Base-by-base conservation (phyloP, 2,888 invertebrate species). In the Argynnis bischoffii region DNA sequence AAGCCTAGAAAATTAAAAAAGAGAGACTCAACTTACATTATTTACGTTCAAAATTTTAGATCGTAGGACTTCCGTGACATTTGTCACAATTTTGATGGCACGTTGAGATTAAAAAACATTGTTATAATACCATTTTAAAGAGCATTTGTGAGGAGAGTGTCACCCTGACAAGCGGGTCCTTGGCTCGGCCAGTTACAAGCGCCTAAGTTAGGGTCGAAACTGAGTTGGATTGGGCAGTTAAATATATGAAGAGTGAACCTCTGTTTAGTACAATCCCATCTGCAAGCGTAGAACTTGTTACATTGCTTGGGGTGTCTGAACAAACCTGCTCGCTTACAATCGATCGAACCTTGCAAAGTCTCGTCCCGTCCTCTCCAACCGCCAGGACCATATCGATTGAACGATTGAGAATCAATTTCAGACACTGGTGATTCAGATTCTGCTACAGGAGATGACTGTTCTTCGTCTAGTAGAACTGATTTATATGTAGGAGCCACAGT, bases 121-220 rank as follows among this genome's bases (percentile, higher is more conserved):
- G 74, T 71, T 66, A 74, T 65, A 73, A 74, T 73, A 78, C 72
- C 72, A 70, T 67, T 77, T 88, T 85, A 92, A 72, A 91, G 83
- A 76, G 86, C 84, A 81, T 95, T 93, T 71, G 94, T 93, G 59
- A 95, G 90, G 63, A 95, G 92, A 72, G 95, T 96, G 78, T 96
- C 94, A 64, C 95, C 95, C 74, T 95, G 94, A 82, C 96, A 96
- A 63, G 95, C 95, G 0, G 96, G 96, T 41, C 96, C 96, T 80
- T 96, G 95, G 79, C 95, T 96, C 1, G 96, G 96, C 96, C 96
- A 96, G 84, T 96, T 96, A 78, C 97, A 97, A 59, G 96, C 97
- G n/a, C 95, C 95, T 76, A 96, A 92, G 66, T 90, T 94, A 21
- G 94, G 94, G 82, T 97, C 96, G 78, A 96, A 97, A 59, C 96